Base-by-base conservation (phyloP, 2,113 vertebrate genomes). In the Aptenodytes forsteri region DNA sequence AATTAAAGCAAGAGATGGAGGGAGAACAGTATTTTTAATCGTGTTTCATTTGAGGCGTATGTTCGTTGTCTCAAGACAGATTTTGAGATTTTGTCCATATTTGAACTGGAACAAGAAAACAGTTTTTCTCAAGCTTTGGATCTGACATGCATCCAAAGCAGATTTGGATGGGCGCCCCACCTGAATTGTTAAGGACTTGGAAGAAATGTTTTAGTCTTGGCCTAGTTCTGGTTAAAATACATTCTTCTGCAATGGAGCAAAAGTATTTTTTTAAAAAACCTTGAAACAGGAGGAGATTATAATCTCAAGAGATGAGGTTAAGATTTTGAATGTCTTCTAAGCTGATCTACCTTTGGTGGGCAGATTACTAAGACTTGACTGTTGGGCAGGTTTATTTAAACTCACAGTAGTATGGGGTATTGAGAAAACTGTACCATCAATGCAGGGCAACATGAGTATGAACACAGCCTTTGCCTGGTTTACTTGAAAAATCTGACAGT, bases 31-130 rank as follows among this genome's bases (percentile, higher is more conserved):
- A 44, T 71, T 94, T 91, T 80, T 95, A 91, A 88, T 95, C 9
- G 0, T 47, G 61, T 78, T 96, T 97, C 71, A 78, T 83, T n/a
- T 77, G 91, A 83, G 89, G 75, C 16, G 29, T 88, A 66, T 86
- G 89, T 91, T 97, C 95, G 90, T 94, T 95, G 95, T 96, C 94
- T 96, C 84, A 96, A 94, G 93, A 42, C 54, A 93, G 97, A 94
- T 97, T 93, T 89, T 89, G 81, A 94, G 95, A 91, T 91, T 93
- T 96, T 95, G 87, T 94, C 95, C 72, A 6, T 93, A 88, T 96
- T 91, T 97, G 93, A 96, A 96, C 96, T 96, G 93, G 96, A 97
- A 93, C 93, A 96, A 80, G 82, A 85, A 83, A 91, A 88, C 71
- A 49, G 91, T 96, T 95, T 94, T 95, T 59, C 82, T 91, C 70